Evolutionary conservation across 64 coral and sea anemone genomes (phyloP).

Genomic region (Porites australiensis): DNA sequence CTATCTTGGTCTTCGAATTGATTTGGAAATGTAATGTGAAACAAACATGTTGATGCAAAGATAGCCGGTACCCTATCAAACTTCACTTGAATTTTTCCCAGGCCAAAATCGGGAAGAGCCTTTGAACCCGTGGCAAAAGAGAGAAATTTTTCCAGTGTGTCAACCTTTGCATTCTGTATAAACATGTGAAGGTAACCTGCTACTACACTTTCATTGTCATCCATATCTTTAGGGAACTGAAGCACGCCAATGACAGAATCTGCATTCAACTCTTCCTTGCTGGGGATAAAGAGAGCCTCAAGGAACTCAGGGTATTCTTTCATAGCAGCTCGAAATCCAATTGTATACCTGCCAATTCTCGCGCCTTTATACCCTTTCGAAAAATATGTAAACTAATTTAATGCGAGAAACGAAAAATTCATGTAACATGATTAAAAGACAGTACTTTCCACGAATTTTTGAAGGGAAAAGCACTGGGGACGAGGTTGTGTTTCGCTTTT

Average conservation of each 20-base stretch:
- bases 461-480: too few species aligned
- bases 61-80: slow-evolving; percentile 37
- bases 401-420: too few species aligned
- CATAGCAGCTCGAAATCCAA: slow-evolving; percentile 46
- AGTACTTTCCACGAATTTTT: too few species aligned
- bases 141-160: slow-evolving; percentile 48
- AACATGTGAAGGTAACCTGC: slow-evolving; percentile 8
- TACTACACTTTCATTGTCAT: slow-evolving; percentile 34
- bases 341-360: slow-evolving; percentile 4
- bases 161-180: background rate
- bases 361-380: too few species aligned
- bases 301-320: slow-evolving; percentile 43
- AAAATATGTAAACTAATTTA: too few species aligned
- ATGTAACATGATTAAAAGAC: too few species aligned
- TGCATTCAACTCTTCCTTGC: background rate
- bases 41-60: slow-evolving; percentile 58
- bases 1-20: slow-evolving; percentile 9
- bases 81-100: slow-evolving; percentile 61
- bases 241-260: slow-evolving; percentile 33
- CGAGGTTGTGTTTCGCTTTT: too few species aligned
- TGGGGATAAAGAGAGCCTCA: slow-evolving; percentile 35
- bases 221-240: background rate
- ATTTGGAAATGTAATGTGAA: slow-evolving; percentile 24
- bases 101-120: slow-evolving; percentile 55
- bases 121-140: slow-evolving; percentile 33